Percentiles rank a stretch among this genome's conserved stretches.
Conservation (phyloP, 2,888 invertebrate genomes). For the Apodemia zela region DNA sequence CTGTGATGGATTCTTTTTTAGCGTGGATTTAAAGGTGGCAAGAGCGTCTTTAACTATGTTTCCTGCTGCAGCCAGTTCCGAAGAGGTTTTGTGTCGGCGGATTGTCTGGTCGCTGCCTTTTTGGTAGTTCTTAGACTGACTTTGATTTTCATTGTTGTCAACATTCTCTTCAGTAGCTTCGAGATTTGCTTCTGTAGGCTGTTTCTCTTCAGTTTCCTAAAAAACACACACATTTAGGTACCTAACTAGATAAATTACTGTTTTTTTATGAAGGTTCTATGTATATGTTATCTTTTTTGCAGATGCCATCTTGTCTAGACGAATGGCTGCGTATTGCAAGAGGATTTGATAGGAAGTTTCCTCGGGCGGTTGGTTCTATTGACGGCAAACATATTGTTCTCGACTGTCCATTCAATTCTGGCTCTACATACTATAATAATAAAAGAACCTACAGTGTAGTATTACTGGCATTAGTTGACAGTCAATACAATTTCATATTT, state of each 20-base stretch:
- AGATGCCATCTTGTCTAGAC: constrained; percentile 20
- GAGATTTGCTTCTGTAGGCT: constrained; percentile 1
- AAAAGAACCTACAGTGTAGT: constrained; percentile 33
- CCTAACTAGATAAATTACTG: too few species aligned
- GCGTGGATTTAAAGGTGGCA: constrained; percentile 26
- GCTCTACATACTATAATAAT: constrained; percentile 31
- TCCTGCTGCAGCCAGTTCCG: constrained; percentile 23
- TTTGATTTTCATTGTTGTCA: neutral
- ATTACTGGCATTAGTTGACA: constrained; percentile 34
- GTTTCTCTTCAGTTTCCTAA: too few species aligned
- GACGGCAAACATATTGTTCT: constrained; percentile 28
- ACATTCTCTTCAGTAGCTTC: constrained; percentile 1
- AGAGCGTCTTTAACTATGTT: constrained; percentile 31
- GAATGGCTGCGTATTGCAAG: constrained; percentile 23
- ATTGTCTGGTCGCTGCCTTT: neutral
- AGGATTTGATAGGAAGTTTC: constrained; percentile 20
- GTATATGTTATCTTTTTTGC: constrained; percentile 19
- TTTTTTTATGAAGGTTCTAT: too few species aligned
- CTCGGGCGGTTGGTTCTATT: constrained; percentile 20
- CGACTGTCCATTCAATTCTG: constrained; percentile 25
- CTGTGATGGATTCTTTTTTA: constrained; percentile 27
- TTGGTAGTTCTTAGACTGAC: neutral
- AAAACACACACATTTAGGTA: too few species aligned
- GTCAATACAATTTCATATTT: constrained; percentile 34
- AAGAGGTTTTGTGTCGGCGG: neutral